Evolutionary conservation across 1,140 invertebrate species (phyloP).

Genomic region (Heliconius nattereri): DNA sequence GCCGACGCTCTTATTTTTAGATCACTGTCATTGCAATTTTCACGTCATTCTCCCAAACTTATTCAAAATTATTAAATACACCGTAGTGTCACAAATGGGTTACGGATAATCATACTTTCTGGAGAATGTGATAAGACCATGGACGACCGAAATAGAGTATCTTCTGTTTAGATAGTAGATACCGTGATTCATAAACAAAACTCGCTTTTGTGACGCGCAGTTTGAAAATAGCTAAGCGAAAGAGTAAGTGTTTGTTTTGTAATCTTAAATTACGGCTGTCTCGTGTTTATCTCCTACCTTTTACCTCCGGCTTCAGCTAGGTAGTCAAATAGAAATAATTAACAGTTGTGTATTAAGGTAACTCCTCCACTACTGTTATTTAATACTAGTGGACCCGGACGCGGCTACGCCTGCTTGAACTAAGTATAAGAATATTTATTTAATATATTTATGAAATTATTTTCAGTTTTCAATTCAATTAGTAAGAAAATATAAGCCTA

Average conservation of each 20-base stretch:
- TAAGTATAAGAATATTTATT: too few species aligned
- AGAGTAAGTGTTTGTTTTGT: slow-evolving; percentile 5
- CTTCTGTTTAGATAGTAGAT: slow-evolving; percentile 13
- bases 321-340: too few species aligned
- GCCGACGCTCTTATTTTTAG: slow-evolving; percentile 75
- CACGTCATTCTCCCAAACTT: slow-evolving; percentile 66
- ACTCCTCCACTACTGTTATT: too few species aligned
- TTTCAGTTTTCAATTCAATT: too few species aligned
- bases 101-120: slow-evolving; percentile 65
- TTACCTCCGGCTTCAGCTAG: too few species aligned
- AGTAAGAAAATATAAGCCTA: too few species aligned
- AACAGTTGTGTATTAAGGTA: too few species aligned
- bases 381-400: too few species aligned
- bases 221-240: slow-evolving; percentile 23
- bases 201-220: slow-evolving; percentile 1
- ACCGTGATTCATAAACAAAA: slow-evolving; percentile 37
- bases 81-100: slow-evolving; percentile 64
- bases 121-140: slow-evolving; percentile 49
- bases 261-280: slow-evolving; percentile 1
- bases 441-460: too few species aligned
- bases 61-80: slow-evolving; percentile 56
- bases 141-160: slow-evolving; percentile 49
- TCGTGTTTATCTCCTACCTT: too few species aligned
- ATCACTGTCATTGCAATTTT: slow-evolving; percentile 80
- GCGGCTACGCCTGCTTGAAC: too few species aligned